These are phyloP conservation scores for Platichthys flesus DNA, from an alignment of 2,113 vertebrate genomes.

Conservation along the genomic window DNA sequence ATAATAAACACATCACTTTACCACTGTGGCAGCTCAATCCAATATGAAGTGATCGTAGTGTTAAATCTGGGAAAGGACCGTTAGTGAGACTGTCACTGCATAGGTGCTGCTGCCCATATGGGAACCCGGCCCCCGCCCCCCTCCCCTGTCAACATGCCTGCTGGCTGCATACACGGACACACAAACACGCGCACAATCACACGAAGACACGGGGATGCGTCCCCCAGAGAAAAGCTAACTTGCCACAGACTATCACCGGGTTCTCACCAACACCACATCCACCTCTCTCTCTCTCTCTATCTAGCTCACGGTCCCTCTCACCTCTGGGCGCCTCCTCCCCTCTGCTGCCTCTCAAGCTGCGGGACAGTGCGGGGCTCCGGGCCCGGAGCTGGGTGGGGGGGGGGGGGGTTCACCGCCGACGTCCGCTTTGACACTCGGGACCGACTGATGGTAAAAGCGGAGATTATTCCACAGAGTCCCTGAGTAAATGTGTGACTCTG, in stretches of 20 bases:
- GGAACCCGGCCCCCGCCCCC: slow-evolving; percentile 22
- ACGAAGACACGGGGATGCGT: background rate
- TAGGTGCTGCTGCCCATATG: slow-evolving; percentile 44
- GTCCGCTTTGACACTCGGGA: background rate
- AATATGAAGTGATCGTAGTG: no score
- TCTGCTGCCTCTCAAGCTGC: slow-evolving; percentile 20
- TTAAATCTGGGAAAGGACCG: no score
- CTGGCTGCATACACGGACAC: slow-evolving; percentile 33
- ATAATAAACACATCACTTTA: no score
- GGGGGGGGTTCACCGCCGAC: background rate
- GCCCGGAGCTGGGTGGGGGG: background rate
- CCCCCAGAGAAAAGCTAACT: no score
- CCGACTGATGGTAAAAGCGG: slow-evolving; percentile 1
- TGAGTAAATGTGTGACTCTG: slow-evolving; percentile 45
- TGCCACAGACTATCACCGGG: slow-evolving; percentile 12
- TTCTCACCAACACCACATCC: background rate
- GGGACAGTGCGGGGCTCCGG: slow-evolving; percentile 14
- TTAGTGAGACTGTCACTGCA: slow-evolving; percentile 14
- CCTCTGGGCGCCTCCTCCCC: slow-evolving; percentile 41
- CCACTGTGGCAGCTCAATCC: no score
- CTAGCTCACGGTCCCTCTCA: slow-evolving; percentile 49
- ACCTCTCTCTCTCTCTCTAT: background rate
- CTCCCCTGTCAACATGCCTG: slow-evolving; percentile 54
- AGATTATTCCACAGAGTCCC: slow-evolving; percentile 20
- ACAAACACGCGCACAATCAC: no score